A percentile compares a stretch with the other conserved stretches of the same genome.
Conservation (phyloP, 2,888 invertebrate genomes). For the Leptinotarsa tumamoca region DNA sequence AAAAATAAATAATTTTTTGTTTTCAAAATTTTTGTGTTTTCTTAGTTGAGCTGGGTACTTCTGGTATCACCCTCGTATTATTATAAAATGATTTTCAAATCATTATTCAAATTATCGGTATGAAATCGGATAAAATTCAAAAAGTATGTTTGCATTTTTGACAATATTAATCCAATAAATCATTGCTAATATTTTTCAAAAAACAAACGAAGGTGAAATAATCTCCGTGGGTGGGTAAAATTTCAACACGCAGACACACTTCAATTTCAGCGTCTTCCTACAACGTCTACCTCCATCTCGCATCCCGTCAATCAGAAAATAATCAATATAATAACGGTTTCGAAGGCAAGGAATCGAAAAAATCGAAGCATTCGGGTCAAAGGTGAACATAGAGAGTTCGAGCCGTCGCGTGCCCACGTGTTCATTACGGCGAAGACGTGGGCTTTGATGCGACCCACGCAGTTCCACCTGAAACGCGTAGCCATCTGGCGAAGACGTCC, state of each 20-base stretch:
- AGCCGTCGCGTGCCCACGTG: constrained; percentile 37
- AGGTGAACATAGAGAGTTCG: constrained; percentile 13
- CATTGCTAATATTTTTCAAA: too few species aligned
- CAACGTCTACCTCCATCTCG: constrained; percentile 6
- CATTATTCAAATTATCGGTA: too few species aligned
- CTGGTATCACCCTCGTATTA: too few species aligned
- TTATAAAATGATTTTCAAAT: too few species aligned
- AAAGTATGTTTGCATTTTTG: too few species aligned
- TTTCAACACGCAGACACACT: not conserved
- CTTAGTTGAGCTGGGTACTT: too few species aligned
- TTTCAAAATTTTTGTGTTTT: too few species aligned
- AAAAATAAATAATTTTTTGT: too few species aligned
- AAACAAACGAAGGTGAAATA: not conserved
- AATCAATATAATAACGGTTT: constrained; percentile 18
- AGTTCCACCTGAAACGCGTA: constrained; percentile 33
- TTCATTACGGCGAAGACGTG: constrained; percentile 31
- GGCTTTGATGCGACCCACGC: constrained; percentile 29
- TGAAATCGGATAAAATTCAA: too few species aligned
- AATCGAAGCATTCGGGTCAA: constrained; percentile 5
- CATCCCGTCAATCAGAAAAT: constrained; percentile 12
- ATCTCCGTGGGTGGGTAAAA: too few species aligned
- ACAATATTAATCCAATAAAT: too few species aligned
- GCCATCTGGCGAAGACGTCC: constrained; percentile 32
- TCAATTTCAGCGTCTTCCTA: not conserved
- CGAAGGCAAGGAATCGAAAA: not conserved